Conservation (phyloP, 2,797 vertebrate genomes). For the Intellagama lesueurii region DNA sequence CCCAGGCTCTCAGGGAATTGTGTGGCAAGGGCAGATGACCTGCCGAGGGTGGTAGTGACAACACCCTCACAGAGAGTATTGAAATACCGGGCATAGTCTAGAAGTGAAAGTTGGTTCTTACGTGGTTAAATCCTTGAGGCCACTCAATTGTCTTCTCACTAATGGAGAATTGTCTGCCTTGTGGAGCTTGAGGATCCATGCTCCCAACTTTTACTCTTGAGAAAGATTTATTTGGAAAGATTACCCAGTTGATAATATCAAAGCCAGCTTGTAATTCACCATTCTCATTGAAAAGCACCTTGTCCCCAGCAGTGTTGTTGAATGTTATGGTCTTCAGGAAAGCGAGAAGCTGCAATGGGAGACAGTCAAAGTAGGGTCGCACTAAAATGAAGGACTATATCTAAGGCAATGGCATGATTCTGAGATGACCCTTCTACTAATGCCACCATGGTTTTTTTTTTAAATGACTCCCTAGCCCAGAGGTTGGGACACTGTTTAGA, state of each 20-base stretch:
- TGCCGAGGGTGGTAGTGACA: background rate
- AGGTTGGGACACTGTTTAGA: no score
- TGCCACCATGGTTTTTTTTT: no score
- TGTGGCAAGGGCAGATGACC: no score
- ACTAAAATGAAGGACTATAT: background rate
- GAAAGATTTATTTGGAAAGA: constrained; percentile 25
- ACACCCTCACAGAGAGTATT: background rate
- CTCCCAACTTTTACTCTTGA: background rate
- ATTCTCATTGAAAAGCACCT: background rate
- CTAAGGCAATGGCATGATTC: no score
- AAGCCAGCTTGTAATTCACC: constrained; percentile 12
- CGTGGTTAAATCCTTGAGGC: background rate
- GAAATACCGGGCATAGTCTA: background rate
- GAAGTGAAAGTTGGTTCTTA: background rate
- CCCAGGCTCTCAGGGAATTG: background rate
- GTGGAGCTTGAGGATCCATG: constrained; percentile 2
- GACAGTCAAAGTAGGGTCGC: background rate
- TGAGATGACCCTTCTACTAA: no score
- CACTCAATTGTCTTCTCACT: background rate
- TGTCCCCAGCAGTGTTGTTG: constrained; percentile 8
- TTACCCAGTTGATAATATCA: constrained; percentile 19
- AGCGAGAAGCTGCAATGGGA: background rate
- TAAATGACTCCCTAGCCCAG: no score
- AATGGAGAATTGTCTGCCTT: background rate
- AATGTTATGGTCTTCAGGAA: background rate